Percentiles rank a stretch among this genome's conserved stretches.
phyloP scores from a whole-genome alignment of 1,140 invertebrate genomes.

The Tetraneura akinire region DNA sequence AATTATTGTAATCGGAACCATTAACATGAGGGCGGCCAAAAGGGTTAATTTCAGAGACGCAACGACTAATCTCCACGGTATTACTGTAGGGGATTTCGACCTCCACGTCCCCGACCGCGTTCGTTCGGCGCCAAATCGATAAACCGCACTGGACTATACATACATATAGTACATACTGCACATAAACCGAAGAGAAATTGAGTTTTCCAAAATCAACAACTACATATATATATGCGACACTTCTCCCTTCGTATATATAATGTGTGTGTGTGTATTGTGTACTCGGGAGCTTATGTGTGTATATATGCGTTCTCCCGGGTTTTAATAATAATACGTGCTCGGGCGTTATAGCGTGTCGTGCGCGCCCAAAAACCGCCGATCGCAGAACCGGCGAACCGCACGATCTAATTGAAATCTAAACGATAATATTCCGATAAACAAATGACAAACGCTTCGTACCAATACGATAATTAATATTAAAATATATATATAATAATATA shows the following conservation, averaged over 20 bases:
- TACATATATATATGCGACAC: too few species aligned
- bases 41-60: constrained; percentile 33
- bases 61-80: constrained; percentile 40
- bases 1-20: constrained; percentile 51
- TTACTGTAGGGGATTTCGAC: constrained; percentile 1
- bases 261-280: too few species aligned
- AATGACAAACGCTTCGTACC: too few species aligned
- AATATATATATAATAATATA: too few species aligned
- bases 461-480: too few species aligned
- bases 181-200: neutral
- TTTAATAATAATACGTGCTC: constrained; percentile 23
- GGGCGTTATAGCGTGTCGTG: neutral
- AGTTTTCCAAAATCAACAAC: constrained; percentile 42
- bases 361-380: neutral
- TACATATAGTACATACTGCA: neutral
- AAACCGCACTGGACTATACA: constrained; percentile 21
- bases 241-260: too few species aligned
- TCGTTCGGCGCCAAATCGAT: constrained; percentile 22
- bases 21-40: constrained; percentile 37
- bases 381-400: neutral
- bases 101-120: constrained; percentile 22
- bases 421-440: too few species aligned
- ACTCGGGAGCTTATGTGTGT: neutral
- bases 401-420: constrained; percentile 1
- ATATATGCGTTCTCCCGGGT: neutral